These are phyloP conservation scores for Schizopygopsis malacanthus DNA, from an alignment of 2,797 vertebrate genomes.

Conservation along the genomic window DNA sequence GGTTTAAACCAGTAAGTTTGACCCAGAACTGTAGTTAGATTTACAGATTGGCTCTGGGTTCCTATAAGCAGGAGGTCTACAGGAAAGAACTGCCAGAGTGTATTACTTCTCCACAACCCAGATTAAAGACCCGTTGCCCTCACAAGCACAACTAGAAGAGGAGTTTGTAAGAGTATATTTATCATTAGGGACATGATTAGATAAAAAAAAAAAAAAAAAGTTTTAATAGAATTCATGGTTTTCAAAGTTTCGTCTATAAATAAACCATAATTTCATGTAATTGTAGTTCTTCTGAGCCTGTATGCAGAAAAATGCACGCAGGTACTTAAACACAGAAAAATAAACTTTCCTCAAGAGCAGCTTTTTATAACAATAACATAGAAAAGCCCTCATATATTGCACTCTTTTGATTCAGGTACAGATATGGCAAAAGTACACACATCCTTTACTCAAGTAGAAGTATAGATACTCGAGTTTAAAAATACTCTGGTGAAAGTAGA, in stretches of 20 bases:
- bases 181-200: not conserved
- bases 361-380: not conserved
- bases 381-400: not conserved
- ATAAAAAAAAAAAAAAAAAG: not conserved
- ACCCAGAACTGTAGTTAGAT: constrained; percentile 6
- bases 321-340: not conserved
- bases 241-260: not conserved
- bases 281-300: not conserved
- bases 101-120: constrained; percentile 68
- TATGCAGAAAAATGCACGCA: not conserved
- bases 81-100: constrained; percentile 71
- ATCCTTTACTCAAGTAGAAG: no score
- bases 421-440: no score
- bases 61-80: constrained; percentile 64
- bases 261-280: not conserved
- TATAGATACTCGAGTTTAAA: no score
- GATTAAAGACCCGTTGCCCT: constrained; percentile 64
- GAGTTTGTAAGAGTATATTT: not conserved
- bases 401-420: not conserved
- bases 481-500: no score
- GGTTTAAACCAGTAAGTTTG: constrained; percentile 24
- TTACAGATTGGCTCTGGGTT: constrained; percentile 22
- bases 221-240: not conserved
- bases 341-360: constrained; percentile 1
- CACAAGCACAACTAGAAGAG: constrained; percentile 46